Percentiles rank a stretch among this genome's conserved stretches.
Evolutionary conservation across 2,888 invertebrate species (phyloP).

Genomic region (Xylota sylvarum): DNA sequence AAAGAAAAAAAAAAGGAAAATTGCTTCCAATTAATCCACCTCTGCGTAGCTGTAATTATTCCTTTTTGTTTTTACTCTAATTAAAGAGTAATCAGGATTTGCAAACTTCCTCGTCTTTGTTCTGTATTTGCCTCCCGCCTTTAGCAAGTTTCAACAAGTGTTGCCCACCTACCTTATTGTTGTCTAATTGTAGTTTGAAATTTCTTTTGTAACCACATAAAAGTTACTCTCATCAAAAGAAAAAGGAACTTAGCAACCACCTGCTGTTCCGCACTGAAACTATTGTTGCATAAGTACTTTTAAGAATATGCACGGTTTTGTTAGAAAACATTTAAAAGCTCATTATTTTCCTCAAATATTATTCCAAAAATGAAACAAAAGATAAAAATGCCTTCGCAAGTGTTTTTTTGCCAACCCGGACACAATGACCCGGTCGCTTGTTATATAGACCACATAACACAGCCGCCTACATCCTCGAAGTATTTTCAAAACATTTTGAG

Average conservation of each 20-base stretch:
- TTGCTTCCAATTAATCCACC: conserved; percentile 3
- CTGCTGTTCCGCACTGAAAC: conserved; percentile 36
- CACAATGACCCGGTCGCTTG: conserved; percentile 48
- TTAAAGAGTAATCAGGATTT: conserved; percentile 38
- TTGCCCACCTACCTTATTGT: conserved; percentile 20
- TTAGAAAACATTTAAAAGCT: conserved; percentile 43
- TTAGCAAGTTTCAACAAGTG: conserved; percentile 12
- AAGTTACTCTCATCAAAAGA: conserved; percentile 38
- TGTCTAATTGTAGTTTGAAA: conserved; percentile 59
- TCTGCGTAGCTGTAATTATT: neutral
- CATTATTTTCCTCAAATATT: conserved; percentile 69
- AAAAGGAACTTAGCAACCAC: conserved; percentile 39
- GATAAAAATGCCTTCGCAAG: neutral
- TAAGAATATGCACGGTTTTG: conserved; percentile 8
- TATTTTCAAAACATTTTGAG: conserved; percentile 38
- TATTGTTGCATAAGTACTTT: conserved; percentile 11
- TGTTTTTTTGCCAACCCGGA: conserved; percentile 13
- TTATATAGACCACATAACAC: conserved; percentile 4
- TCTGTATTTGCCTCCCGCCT: neutral
- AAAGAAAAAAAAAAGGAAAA: neutral
- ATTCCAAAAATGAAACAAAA: conserved; percentile 41
- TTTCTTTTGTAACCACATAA: conserved; percentile 54
- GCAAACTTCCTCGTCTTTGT: conserved; percentile 9
- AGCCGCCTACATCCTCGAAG: neutral
- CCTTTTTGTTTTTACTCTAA: conserved; percentile 11